Evolutionary conservation across 2,113 vertebrate species (phyloP).

Genomic region (Clarias magur): DNA sequence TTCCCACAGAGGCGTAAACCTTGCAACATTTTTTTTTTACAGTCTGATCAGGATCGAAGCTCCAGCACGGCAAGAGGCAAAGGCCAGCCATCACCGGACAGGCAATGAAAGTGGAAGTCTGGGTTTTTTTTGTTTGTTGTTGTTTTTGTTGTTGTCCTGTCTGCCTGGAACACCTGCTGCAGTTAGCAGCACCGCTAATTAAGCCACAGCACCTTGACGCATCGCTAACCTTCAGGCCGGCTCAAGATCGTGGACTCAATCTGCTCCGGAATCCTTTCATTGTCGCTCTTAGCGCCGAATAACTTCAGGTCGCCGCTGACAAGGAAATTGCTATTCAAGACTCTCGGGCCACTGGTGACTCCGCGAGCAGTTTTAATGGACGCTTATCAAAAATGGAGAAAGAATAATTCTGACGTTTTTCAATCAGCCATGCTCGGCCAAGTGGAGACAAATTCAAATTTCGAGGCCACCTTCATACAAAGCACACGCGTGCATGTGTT

Average conservation of each 20-base stretch:
- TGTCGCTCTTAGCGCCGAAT: conserved; percentile 64
- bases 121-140: neutral
- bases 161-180: conserved; percentile 47
- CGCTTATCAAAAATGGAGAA: conserved; percentile 49
- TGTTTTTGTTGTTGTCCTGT: conserved; percentile 35
- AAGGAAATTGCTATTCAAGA: conserved; percentile 58
- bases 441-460: conserved; percentile 25
- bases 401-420: conserved; percentile 46
- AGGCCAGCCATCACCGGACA: conserved; percentile 25
- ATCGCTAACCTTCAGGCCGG: conserved; percentile 59
- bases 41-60: conserved; percentile 20
- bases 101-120: conserved; percentile 9
- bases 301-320: conserved; percentile 59
- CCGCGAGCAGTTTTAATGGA: conserved; percentile 53
- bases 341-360: conserved; percentile 31
- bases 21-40: neutral
- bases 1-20: neutral
- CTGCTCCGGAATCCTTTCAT: conserved; percentile 63
- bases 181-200: conserved; percentile 61
- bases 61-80: conserved; percentile 13
- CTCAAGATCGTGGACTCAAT: conserved; percentile 65
- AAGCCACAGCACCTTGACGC: conserved; percentile 28
- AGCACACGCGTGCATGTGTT: neutral
- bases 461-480: conserved; percentile 29
- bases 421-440: conserved; percentile 43